Conservation (phyloP, 1,140 invertebrate genomes). For the fruit fly (Drosophila melanogaster) region DNA sequence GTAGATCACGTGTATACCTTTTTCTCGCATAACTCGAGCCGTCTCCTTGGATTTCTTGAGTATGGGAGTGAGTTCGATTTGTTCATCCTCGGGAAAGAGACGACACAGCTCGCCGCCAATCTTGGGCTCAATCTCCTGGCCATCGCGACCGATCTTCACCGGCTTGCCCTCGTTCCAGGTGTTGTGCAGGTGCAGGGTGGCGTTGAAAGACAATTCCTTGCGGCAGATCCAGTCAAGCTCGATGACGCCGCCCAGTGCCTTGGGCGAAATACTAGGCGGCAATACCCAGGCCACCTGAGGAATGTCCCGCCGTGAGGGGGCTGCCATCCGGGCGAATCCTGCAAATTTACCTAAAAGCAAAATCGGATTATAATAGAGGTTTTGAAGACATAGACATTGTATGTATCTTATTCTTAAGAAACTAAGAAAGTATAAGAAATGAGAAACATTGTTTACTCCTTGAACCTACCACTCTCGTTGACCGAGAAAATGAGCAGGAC, state of each 20-base stretch:
- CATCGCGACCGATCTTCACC: conserved; percentile 99
- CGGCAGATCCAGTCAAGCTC: conserved; percentile 98
- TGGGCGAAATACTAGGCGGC: conserved; percentile 96
- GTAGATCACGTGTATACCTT: conserved; percentile 85
- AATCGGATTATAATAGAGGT: background rate
- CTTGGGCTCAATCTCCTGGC: conserved; percentile 98
- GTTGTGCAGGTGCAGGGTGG: conserved; percentile 97
- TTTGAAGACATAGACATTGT: background rate
- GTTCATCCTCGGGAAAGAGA: conserved; percentile 96
- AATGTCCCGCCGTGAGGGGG: conserved; percentile 94
- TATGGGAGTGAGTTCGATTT: conserved; percentile 95
- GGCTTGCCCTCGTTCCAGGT: conserved; percentile 99
- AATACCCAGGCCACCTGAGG: conserved; percentile 97
- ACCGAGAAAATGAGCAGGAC: conserved; percentile 98
- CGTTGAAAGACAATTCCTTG: conserved; percentile 96
- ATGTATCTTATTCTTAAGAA: background rate
- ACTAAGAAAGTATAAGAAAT: background rate
- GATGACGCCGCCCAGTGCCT: conserved; percentile 97
- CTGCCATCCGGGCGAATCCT: conserved; percentile 95
- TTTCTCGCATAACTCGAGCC: conserved; percentile 86
- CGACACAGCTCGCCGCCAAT: conserved; percentile 97
- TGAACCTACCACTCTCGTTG: conserved; percentile 93
- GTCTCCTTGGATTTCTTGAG: conserved; percentile 95
- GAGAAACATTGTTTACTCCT: background rate
- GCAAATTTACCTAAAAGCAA: conserved; percentile 88